Base-by-base conservation (phyloP, 2,113 vertebrate genomes). In the Cairina moschata region DNA sequence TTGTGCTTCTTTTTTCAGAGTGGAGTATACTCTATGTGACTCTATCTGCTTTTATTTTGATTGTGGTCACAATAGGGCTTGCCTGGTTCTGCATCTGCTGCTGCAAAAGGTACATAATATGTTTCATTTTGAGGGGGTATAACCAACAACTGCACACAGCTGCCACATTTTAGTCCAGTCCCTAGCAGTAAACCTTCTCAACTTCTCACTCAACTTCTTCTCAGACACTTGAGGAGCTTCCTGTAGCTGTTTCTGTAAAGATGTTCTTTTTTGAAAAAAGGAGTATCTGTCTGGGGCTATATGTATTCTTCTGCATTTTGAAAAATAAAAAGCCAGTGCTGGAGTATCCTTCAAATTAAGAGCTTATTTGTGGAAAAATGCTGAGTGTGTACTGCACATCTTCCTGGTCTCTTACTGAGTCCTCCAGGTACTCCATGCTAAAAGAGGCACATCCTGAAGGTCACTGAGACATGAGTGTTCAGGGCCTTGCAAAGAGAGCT, bases 1-100 rank as follows among this genome's bases (percentile, higher is more conserved):
- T 56, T 68, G 3, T 86, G 13, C 83, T 66, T 90, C 69, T 76
- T 94, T 83, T 90, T 96, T 94, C 98, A 99, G 99, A 99, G 77
- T 99, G 99, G 99, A 98, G 98, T 55, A 93, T 99, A n/a, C 98
- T 99, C 75, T 99, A 98, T 36, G 98, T 99, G 87, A 96, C 98
- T 36, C 90, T 98, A 18, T 97, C 97, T 96, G 95, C 95, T 88
- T 97, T 99, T 60, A 79, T 98, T 72, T 96, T 98, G 20, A 72
- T 98, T 31, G 92, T 98, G 91, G 67, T 98, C 50, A 69, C 98
- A 21, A 97, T 98, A 90, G 97, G 95, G 1, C 38, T 98, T 71
- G 95, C 96, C 79, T 99, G 99, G 98, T 97, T 98, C 83, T 98
- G 98, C 86, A 86, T 99, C 96, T 98, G 98, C 97, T 99, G 98